Evolutionary conservation across 2,113 vertebrate genomes (phyloP).

Genomic region (Ornithorhynchus anatinus): DNA sequence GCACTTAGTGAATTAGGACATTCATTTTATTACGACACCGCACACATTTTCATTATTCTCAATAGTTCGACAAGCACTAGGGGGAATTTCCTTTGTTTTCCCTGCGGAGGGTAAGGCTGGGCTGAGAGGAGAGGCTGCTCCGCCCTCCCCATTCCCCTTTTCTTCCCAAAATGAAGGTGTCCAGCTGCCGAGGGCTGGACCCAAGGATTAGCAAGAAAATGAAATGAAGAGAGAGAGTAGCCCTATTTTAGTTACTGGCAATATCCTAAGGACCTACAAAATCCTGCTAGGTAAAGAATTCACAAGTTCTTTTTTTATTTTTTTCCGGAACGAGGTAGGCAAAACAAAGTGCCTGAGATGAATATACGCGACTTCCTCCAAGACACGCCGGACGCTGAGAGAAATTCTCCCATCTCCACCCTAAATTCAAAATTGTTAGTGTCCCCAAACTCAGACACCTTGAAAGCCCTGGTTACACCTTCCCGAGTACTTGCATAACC

Average conservation of each 20-base stretch:
- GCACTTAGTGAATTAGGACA: constrained; percentile 47
- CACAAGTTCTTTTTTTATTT: constrained; percentile 32
- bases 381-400: no score
- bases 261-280: constrained; percentile 14
- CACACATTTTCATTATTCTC: constrained; percentile 53
- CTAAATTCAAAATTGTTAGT: no score
- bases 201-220: constrained; percentile 24
- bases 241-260: constrained; percentile 4
- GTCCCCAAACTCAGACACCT: no score
- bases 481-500: no score
- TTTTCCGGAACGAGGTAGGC: constrained; percentile 25
- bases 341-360: constrained; percentile 29
- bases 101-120: constrained; percentile 11
- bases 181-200: constrained; percentile 35
- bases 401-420: constrained; percentile 5
- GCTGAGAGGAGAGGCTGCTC: constrained; percentile 24
- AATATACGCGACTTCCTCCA: constrained; percentile 13
- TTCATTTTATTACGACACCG: constrained; percentile 47
- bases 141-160: background rate
- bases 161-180: constrained; percentile 51
- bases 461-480: no score
- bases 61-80: constrained; percentile 46
- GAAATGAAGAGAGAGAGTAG: constrained; percentile 28
- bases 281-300: constrained; percentile 24
- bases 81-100: constrained; percentile 27